Evolutionary conservation across 2,888 invertebrate genomes (phyloP).

Genomic region (Mythimna ferrago): DNA sequence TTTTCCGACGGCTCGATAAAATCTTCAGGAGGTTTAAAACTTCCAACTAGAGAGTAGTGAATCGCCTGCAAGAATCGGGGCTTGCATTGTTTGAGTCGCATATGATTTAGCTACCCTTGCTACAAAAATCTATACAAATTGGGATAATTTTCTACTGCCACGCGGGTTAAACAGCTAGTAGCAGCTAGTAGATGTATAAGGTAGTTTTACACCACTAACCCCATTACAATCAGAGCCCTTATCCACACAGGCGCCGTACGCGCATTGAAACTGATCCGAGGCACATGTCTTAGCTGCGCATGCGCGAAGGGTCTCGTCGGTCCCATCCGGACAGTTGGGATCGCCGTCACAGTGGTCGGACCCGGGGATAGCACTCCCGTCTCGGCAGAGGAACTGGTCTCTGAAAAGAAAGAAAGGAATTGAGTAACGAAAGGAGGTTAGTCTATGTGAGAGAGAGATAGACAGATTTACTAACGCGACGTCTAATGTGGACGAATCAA

Average conservation of each 20-base stretch:
- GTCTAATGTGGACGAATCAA: too few relatives aligned
- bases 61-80: too few relatives aligned
- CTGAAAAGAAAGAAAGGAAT: slow-evolving; percentile 61
- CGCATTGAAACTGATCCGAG: slow-evolving; percentile 90
- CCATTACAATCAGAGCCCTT: slow-evolving; percentile 88
- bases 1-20: too few relatives aligned
- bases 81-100: too few relatives aligned
- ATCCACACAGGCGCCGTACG: slow-evolving; percentile 92
- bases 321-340: slow-evolving; percentile 78
- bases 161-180: too few relatives aligned
- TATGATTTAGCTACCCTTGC: too few relatives aligned
- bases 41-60: too few relatives aligned
- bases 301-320: slow-evolving; percentile 79
- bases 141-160: too few relatives aligned
- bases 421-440: background rate
- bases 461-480: too few relatives aligned
- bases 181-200: background rate
- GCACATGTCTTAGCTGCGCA: slow-evolving; percentile 86
- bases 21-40: too few relatives aligned
- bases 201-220: slow-evolving; percentile 64
- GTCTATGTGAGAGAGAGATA: too few relatives aligned
- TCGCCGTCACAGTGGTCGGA: slow-evolving; percentile 79
- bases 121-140: too few relatives aligned
- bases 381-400: slow-evolving; percentile 76
- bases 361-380: slow-evolving; percentile 73